A percentile compares a stretch with the other conserved stretches of the same genome.
Evolutionary conservation across 2,888 invertebrate genomes (phyloP).

Genomic region (Icerya purchasi): DNA sequence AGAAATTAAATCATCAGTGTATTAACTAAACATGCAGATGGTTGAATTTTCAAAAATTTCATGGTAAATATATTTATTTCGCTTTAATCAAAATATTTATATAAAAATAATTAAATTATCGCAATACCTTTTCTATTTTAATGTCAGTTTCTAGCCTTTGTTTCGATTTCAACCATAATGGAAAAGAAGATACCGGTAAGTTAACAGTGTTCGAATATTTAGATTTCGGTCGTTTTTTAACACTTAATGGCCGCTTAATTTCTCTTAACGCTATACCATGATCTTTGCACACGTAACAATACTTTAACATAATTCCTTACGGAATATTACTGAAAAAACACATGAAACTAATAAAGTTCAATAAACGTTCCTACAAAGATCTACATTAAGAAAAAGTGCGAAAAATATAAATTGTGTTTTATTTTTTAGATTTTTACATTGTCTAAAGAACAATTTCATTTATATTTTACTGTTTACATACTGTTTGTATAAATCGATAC

Average conservation of each 20-base stretch:
- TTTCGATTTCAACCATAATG: constrained; percentile 1
- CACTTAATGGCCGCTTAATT: not conserved
- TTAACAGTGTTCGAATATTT: constrained; percentile 6
- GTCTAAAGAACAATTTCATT: no score
- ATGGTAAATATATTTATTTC: not conserved
- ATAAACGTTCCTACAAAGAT: no score
- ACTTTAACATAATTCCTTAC: not conserved
- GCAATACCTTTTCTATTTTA: constrained; percentile 8
- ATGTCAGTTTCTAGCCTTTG: constrained; percentile 1
- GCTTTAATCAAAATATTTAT: not conserved
- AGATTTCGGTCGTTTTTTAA: not conserved
- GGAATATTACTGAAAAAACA: no score
- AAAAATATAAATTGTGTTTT: no score
- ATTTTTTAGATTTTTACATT: no score
- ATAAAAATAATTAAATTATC: not conserved
- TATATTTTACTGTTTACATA: no score
- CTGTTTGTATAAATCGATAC: no score
- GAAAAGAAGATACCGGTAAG: constrained; percentile 5
- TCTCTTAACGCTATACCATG: not conserved
- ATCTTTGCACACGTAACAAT: not conserved
- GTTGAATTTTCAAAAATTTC: not conserved
- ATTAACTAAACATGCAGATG: not conserved
- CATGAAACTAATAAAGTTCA: no score
- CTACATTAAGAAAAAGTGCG: no score
- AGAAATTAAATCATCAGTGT: no score